Conservation (phyloP, 2,113 vertebrate genomes). For the Merops nubicus region DNA sequence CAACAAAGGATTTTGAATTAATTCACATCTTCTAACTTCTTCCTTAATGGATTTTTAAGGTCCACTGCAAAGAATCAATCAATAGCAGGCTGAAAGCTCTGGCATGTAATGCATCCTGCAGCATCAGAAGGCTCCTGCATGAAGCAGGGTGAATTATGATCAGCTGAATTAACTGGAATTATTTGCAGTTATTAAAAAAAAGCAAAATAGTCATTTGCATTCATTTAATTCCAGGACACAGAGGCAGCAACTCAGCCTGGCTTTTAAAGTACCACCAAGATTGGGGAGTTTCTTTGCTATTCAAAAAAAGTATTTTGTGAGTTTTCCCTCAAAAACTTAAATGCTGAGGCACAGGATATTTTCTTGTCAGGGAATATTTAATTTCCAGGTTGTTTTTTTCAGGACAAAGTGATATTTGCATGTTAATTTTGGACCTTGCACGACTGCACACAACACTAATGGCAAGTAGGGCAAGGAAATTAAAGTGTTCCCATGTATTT, state of each 20-base stretch:
- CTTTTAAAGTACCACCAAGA: neutral
- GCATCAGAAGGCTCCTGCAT: neutral
- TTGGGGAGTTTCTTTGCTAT: neutral
- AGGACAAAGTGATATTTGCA: neutral
- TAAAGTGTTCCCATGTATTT: neutral
- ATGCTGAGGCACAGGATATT: neutral
- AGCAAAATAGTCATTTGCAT: neutral
- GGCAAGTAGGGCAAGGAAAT: neutral
- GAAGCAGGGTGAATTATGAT: neutral
- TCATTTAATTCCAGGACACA: neutral
- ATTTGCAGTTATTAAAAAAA: slow-evolving; percentile 1
- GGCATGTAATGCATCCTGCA: neutral
- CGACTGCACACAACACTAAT: neutral
- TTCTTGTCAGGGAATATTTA: neutral
- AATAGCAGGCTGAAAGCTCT: slow-evolving; percentile 12
- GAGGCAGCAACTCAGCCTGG: neutral
- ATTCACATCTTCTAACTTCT: slow-evolving; percentile 68
- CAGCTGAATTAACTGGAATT: neutral
- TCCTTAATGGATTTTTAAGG: slow-evolving; percentile 72
- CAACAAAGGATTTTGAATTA: slow-evolving; percentile 69
- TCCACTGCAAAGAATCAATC: slow-evolving; percentile 72
- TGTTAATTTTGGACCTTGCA: neutral
- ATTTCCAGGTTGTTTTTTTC: neutral
- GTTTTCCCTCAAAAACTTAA: neutral
- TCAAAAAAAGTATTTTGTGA: neutral